Conservation (phyloP, 2,888 invertebrate species). For the Xanthia togata region DNA sequence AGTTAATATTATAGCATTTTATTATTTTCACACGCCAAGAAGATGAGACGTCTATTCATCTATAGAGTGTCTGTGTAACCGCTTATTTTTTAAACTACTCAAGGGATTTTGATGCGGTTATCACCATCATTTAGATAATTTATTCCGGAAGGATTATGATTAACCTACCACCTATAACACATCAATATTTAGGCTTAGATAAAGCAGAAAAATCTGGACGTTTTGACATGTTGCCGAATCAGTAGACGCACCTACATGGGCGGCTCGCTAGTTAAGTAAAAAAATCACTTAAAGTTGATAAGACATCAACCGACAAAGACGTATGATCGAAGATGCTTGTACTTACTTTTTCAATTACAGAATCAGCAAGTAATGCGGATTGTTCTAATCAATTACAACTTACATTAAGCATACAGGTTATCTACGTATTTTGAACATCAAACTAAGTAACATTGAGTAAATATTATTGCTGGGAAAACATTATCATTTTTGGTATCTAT, state of each 20-base stretch:
- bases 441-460: too few relatives aligned
- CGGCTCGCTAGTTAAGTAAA: too few relatives aligned
- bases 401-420: not conserved
- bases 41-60: not conserved
- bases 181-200: not conserved
- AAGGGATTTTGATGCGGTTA: not conserved
- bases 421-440: too few relatives aligned
- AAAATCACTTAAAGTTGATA: too few relatives aligned
- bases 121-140: not conserved
- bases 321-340: not conserved
- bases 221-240: too few relatives aligned
- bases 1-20: not conserved
- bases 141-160: not conserved
- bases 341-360: too few relatives aligned
- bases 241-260: too few relatives aligned
- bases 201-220: not conserved
- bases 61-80: not conserved
- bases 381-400: not conserved
- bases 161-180: not conserved
- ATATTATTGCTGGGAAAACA: too few relatives aligned
- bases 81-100: not conserved
- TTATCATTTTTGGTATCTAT: too few relatives aligned
- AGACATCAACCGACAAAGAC: not conserved
- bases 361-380: slow-evolving; percentile 6
- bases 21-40: not conserved